Evolutionary conservation across 2,888 invertebrate genomes (phyloP), one percentile per base, ranked within the genome.

Genomic region (Anthoptus insignis): DNA sequence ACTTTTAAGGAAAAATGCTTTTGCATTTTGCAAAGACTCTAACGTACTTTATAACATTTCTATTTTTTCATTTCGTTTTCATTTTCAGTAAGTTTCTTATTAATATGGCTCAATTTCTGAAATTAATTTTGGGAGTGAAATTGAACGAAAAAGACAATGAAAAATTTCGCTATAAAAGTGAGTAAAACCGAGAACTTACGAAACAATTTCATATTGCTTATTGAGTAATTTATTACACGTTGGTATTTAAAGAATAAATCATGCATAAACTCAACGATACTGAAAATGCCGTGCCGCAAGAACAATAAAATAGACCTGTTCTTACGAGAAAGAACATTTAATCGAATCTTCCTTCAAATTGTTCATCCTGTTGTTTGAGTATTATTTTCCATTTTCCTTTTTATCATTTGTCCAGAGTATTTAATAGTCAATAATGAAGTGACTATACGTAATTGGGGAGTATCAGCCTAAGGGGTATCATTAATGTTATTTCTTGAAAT

Each of bases 241-340:
- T 19, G 58, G 32, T 6, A 47, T 58, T 21, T 22, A 24, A 50
- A 49, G 13, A 59, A 59, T 50, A 59, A 59, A 54, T 50, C 59
- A 59, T 59, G 50, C 37, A 59, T 59, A 50, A 59, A 50, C 49
- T 16, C 37, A 24, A 50, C n/a, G 49, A 50, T 34, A 59, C 59
- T n/a, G n/a, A n/a, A n/a, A 59, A 49, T 59, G 27, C 49, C 24
- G 37, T 9, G 19, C 27, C 32, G 11, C 49, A 16, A 9, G 24
- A 59, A 37, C 16, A 59, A 59, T 42, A 37, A 59, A 16, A 42
- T 11, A 27, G 32, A 45, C 24, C 13, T n/a, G n/a, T n/a, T n/a
- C n/a, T n/a, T n/a, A n/a, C n/a, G n/a, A n/a, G n/a, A n/a, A 37
- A 16, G 14, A 16, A 59, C 49, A 59, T 37, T 59, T 59, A 50